These are phyloP conservation scores for Brachyrhaphis roseni DNA, from an alignment of 2,797 vertebrate species.

Conservation along the genomic window DNA sequence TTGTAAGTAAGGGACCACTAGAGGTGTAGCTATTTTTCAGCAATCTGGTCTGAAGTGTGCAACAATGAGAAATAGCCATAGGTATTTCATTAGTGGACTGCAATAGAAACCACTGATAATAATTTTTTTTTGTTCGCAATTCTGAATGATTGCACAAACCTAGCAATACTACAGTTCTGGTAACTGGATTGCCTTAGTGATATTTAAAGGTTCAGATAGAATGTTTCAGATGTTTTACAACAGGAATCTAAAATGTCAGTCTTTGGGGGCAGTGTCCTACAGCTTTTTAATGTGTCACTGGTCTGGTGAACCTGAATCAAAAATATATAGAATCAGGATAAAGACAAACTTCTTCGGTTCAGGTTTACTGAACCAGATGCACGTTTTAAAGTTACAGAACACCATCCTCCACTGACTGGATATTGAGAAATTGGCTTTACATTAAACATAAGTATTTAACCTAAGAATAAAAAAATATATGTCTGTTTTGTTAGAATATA, in stretches of 20 bases:
- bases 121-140: background rate
- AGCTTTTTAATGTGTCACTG: background rate
- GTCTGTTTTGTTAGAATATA: background rate
- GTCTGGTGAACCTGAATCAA: background rate
- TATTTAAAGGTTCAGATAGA: background rate
- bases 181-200: background rate
- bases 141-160: background rate
- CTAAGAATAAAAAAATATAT: background rate
- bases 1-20: background rate
- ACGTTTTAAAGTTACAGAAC: background rate
- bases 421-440: background rate
- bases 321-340: background rate
- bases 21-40: background rate
- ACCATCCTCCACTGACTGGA: background rate
- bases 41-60: background rate
- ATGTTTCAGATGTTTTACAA: background rate
- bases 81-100: background rate
- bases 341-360: background rate
- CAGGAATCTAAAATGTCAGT: background rate
- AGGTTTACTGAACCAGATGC: background rate
- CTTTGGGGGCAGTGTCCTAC: background rate
- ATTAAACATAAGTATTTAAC: background rate
- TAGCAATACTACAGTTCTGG: background rate
- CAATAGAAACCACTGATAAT: background rate
- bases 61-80: background rate